A percentile compares a stretch with the other conserved stretches of the same genome.
phyloP scores from a whole-genome alignment of 2,888 invertebrate species.

The Biston stratarius region DNA sequence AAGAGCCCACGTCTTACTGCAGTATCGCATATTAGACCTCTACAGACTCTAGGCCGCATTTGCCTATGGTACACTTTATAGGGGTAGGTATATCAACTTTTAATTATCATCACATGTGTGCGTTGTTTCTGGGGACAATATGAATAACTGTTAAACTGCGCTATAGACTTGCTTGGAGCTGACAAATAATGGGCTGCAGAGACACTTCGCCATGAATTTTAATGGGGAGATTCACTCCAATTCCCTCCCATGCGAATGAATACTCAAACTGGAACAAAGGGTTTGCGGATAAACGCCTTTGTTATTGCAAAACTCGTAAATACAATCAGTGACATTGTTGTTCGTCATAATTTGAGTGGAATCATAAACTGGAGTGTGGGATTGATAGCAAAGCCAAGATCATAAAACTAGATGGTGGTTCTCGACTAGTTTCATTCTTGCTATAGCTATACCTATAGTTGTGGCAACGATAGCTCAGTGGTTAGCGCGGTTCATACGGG shows the following conservation, averaged over 20 bases:
- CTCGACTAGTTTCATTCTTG: not conserved
- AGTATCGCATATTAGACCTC: no score
- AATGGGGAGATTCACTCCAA: conserved; percentile 63
- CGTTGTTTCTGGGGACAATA: not conserved
- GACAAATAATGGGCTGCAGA: conserved; percentile 62
- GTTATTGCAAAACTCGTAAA: conserved; percentile 34
- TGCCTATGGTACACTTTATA: no score
- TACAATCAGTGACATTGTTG: conserved; percentile 21
- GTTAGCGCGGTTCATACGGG: no score
- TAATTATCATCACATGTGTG: not conserved
- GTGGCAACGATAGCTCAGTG: not conserved
- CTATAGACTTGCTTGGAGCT: conserved; percentile 50
- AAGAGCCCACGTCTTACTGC: no score
- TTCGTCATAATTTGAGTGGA: conserved; percentile 14
- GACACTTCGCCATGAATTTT: conserved; percentile 67
- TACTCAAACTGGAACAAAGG: conserved; percentile 60
- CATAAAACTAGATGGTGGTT: not conserved
- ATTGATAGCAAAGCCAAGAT: not conserved
- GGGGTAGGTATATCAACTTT: not conserved
- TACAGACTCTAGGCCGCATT: no score
- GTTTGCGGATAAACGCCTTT: conserved; percentile 63
- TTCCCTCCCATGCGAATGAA: conserved; percentile 63
- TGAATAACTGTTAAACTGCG: not conserved
- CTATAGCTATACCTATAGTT: not conserved
- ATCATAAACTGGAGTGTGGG: not conserved